phyloP scores from a whole-genome alignment of 2,888 invertebrate genomes.

The Abrostola triplasia region DNA sequence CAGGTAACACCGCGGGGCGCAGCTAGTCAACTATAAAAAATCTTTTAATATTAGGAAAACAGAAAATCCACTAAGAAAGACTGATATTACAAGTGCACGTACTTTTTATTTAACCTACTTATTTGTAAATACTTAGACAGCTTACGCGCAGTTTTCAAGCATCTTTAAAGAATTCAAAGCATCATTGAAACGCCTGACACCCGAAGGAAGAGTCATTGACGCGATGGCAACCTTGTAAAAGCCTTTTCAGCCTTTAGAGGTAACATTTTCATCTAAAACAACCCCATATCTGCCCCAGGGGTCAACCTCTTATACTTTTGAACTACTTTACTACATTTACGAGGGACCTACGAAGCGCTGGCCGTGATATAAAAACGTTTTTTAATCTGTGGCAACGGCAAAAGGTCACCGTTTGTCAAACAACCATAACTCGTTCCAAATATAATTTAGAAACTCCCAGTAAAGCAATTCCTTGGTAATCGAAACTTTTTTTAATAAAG shows the following conservation, averaged over 20 bases:
- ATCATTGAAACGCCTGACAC: conserved; percentile 22
- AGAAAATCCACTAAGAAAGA: background rate
- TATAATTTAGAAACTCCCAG: conserved; percentile 37
- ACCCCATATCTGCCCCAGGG: conserved; percentile 38
- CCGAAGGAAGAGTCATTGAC: conserved; percentile 32
- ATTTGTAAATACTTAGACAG: conserved; percentile 5
- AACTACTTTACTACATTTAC: conserved; percentile 39
- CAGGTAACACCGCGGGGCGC: too few relatives aligned
- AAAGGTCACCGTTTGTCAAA: conserved; percentile 27
- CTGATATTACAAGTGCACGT: background rate
- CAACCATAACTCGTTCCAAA: conserved; percentile 33
- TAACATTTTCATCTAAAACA: conserved; percentile 46
- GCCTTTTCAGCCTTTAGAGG: conserved; percentile 50
- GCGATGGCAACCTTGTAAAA: conserved; percentile 49
- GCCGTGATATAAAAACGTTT: conserved; percentile 30
- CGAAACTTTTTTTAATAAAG: conserved; percentile 31
- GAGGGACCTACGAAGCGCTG: conserved; percentile 18
- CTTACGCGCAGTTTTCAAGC: conserved; percentile 20
- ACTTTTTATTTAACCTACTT: background rate
- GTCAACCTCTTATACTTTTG: conserved; percentile 32
- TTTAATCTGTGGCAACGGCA: conserved; percentile 13
- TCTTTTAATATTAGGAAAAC: too few relatives aligned
- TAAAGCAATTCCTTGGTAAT: conserved; percentile 24
- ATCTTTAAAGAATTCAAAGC: conserved; percentile 13
- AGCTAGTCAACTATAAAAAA: too few relatives aligned